Evolutionary conservation across 2,797 vertebrate species (phyloP).

Genomic region (Tarsius wallacei): DNA sequence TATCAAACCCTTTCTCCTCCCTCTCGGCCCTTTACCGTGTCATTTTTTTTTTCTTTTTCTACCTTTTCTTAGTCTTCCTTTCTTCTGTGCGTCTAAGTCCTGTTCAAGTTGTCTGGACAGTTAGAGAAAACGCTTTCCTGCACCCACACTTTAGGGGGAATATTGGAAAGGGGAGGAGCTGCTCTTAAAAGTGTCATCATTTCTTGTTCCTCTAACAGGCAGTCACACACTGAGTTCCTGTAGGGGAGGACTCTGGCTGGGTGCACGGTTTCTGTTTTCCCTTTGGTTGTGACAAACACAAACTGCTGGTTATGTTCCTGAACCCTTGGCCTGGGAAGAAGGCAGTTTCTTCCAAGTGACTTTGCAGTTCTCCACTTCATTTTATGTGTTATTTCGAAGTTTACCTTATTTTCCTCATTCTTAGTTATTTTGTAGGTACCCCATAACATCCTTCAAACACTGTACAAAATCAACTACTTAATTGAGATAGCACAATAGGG

Average conservation of each 20-base stretch:
- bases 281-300: background rate
- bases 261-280: background rate
- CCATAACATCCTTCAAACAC: background rate
- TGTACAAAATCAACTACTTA: background rate
- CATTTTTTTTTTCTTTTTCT: background rate
- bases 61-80: constrained; percentile 29
- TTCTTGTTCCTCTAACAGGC: background rate
- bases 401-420: constrained; percentile 14
- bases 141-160: background rate
- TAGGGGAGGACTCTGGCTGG: no score
- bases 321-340: background rate
- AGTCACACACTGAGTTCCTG: background rate
- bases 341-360: background rate
- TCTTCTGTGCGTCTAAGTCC: background rate
- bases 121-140: background rate
- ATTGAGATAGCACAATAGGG: background rate
- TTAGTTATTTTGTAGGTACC: background rate
- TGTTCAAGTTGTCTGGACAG: background rate
- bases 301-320: background rate
- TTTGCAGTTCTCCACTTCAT: background rate
- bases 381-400: background rate
- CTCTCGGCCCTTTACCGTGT: background rate
- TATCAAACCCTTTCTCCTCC: background rate
- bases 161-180: constrained; percentile 48
- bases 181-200: constrained; percentile 56